These are phyloP conservation scores for Stichodactyla helianthus DNA, from an alignment of 64 coral and sea anemone genomes.

Conservation along the genomic window DNA sequence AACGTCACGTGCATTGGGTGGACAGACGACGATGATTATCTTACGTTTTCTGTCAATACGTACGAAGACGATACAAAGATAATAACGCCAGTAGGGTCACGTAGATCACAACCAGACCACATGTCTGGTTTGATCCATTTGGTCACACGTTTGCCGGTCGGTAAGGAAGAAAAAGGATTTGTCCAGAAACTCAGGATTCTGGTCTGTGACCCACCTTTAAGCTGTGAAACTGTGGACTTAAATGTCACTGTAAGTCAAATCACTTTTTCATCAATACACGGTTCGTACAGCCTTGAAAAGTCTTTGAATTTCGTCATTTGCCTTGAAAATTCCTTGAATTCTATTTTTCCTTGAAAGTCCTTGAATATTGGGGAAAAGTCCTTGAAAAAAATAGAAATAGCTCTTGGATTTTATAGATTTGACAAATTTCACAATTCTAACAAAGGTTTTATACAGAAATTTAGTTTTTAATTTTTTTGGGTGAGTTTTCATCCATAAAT, in stretches of 20 bases:
- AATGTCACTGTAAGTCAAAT: background rate
- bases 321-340: too few relatives aligned
- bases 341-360: too few relatives aligned
- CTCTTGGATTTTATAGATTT: too few relatives aligned
- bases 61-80: background rate
- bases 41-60: background rate
- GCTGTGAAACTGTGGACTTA: background rate
- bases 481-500: too few relatives aligned
- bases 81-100: background rate
- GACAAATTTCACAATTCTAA: too few relatives aligned
- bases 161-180: background rate
- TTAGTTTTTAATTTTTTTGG: too few relatives aligned
- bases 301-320: too few relatives aligned
- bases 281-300: too few relatives aligned
- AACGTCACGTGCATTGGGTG: conserved; percentile 22
- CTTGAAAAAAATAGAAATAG: too few relatives aligned
- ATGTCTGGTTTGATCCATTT: background rate
- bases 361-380: too few relatives aligned
- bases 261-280: too few relatives aligned
- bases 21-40: conserved; percentile 19
- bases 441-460: too few relatives aligned
- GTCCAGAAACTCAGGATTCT: background rate
- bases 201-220: background rate
- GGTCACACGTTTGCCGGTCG: background rate
- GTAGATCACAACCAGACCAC: background rate